These are phyloP conservation scores for Plagodis pulveraria DNA, from an alignment of 2,888 invertebrate genomes.

Conservation along the genomic window DNA sequence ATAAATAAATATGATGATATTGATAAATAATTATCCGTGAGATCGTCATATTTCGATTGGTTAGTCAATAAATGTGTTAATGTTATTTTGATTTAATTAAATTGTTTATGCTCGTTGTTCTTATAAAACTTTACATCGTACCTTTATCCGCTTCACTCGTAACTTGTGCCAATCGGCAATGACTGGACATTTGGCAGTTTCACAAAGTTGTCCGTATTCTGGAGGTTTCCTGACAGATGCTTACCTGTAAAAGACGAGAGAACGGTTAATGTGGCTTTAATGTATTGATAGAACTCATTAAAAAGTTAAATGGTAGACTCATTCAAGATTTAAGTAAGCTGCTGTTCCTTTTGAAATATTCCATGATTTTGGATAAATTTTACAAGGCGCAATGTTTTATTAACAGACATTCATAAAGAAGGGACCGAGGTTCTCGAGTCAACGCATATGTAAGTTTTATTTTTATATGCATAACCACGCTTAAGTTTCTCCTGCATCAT, in stretches of 20 bases:
- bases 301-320: conserved; percentile 4
- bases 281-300: conserved; percentile 4
- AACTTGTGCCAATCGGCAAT: conserved; percentile 11
- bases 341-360: neutral
- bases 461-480: no score
- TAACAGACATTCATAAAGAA: no score
- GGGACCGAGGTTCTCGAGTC: no score
- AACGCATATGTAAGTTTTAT: no score
- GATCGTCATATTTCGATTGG: no score
- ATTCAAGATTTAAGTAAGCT: conserved; percentile 1
- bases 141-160: conserved; percentile 14
- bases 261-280: conserved; percentile 20
- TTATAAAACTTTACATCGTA: neutral
- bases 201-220: conserved; percentile 20
- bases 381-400: no score
- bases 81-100: no score
- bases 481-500: no score
- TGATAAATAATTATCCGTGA: no score
- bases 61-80: no score
- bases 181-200: conserved; percentile 28
- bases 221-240: conserved; percentile 12
- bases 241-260: conserved; percentile 25
- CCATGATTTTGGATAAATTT: neutral
- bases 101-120: no score
- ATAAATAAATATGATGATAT: no score